Base-by-base conservation (phyloP, 1,140 invertebrate genomes). In the Vollenhovia emeryi region DNA sequence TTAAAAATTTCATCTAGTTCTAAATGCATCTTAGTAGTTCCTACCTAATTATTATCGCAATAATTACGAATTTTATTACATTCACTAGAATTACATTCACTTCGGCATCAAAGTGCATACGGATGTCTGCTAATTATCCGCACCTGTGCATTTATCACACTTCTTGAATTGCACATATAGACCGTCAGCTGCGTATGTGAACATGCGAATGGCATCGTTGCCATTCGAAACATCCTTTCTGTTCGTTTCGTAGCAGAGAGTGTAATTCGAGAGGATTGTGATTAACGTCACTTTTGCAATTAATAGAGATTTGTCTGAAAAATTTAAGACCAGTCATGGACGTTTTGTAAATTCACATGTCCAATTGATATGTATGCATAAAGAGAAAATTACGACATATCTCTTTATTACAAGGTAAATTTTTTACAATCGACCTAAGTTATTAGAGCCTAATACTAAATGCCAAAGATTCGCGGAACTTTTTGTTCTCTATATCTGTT, bases 231-330 rank as follows among this genome's bases (percentile, higher is more conserved):
- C 15, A 40, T 82, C 84, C 8, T 88, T 76, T 18, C 74, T 64
- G 69, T 91, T 86, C 2, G 78, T 73, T 62, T 94, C 93, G 0
- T 92, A 69, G 62, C 90, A 91, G 18, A 96, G 91, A 60, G 89
- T 86, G 86, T 94, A 95, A 5, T 93, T 86, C 71, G 87, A 92
- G 8, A 96, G 40, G 33, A 96, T 93, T 11, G 94, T 94, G 3
- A 94, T 93, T 33, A 96, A 64, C 9, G 95, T 96, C 40, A 97
- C 87, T 93, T 97, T 97, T 0, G 96, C 94, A 89, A 97, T 96
- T 73, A 97, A 86, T 9, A 95, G 48, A 11, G 96, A 96, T 94
- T 92, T 95, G 94, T 33, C 96, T 96, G 94, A 74, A 69, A 92
- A 86, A 89, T 84, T 57, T 68, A 45, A 86, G 24, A 78, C n/a